Percentiles rank a stretch among this genome's conserved stretches.
Evolutionary conservation across 1,140 invertebrate genomes (phyloP).

Genomic region (Coboldia fuscipes): DNA sequence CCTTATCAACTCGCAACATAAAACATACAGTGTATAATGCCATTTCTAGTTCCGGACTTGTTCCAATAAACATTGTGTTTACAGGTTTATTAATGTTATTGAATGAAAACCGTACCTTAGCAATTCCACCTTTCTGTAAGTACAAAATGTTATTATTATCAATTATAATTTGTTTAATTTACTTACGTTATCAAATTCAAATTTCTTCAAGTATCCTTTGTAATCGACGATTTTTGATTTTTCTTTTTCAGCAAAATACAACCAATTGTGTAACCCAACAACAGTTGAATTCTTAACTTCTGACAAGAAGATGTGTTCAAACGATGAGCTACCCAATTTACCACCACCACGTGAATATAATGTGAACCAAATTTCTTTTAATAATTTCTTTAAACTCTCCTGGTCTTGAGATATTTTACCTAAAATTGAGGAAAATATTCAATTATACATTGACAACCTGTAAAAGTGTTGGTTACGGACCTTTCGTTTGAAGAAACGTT

Average conservation of each 20-base stretch:
- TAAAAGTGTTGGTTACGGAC: conserved; percentile 10
- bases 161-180: conserved; percentile 2
- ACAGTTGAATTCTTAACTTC: conserved; percentile 60
- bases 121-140: conserved; percentile 52
- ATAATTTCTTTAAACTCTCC: conserved; percentile 42
- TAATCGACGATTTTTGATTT: conserved; percentile 38
- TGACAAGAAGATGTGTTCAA: conserved; percentile 72
- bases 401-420: conserved; percentile 33
- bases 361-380: conserved; percentile 60
- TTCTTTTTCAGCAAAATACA: conserved; percentile 64
- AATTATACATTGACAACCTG: background rate
- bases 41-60: conserved; percentile 82
- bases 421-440: conserved; percentile 11
- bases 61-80: conserved; percentile 67
- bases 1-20: conserved; percentile 38
- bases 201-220: conserved; percentile 52
- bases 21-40: conserved; percentile 77
- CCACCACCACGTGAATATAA: conserved; percentile 56
- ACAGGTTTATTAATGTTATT: conserved; percentile 52
- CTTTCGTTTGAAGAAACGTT: conserved; percentile 46
- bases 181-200: conserved; percentile 47
- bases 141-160: conserved; percentile 9
- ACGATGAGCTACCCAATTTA: conserved; percentile 57
- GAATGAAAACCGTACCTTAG: conserved; percentile 57
- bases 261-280: conserved; percentile 71